Percentiles rank a stretch among this genome's conserved stretches.
These are phyloP conservation scores for Polietes domitor DNA, from an alignment of 2,888 invertebrate species.

Conservation along the genomic window DNA sequence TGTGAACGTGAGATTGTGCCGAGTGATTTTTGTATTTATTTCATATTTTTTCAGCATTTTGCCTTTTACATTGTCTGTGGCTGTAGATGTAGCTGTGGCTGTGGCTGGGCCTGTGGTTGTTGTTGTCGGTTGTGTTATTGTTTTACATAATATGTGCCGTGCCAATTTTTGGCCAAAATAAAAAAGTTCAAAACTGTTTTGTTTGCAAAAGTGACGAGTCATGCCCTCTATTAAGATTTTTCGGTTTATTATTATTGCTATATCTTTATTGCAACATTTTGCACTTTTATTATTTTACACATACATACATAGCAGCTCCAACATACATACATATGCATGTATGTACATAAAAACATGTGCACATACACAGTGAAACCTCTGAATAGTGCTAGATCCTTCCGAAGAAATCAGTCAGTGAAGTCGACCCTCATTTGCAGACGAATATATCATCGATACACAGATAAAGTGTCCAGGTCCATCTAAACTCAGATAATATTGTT, in stretches of 20 bases:
- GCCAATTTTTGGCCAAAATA: constrained; percentile 53
- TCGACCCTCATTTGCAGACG: no score
- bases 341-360: not conserved
- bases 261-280: constrained; percentile 55
- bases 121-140: constrained; percentile 2
- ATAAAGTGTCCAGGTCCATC: no score
- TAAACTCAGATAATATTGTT: no score
- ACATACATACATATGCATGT: not conserved
- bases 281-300: constrained; percentile 27
- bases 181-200: constrained; percentile 34
- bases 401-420: no score
- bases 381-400: no score
- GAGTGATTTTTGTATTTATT: not conserved
- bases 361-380: not conserved
- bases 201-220: constrained; percentile 58
- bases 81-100: no score
- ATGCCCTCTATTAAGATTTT: constrained; percentile 60
- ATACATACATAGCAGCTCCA: not conserved
- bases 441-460: no score
- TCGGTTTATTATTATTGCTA: constrained; percentile 7
- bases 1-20: not conserved
- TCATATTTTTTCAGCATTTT: constrained; percentile 33
- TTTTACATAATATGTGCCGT: constrained; percentile 66
- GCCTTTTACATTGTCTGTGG: constrained; percentile 46
- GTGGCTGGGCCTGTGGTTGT: not conserved